Percentiles rank a stretch among this genome's conserved stretches.
Evolutionary conservation across 2,888 invertebrate genomes (phyloP).

Genomic region (Napeogenes inachia): DNA sequence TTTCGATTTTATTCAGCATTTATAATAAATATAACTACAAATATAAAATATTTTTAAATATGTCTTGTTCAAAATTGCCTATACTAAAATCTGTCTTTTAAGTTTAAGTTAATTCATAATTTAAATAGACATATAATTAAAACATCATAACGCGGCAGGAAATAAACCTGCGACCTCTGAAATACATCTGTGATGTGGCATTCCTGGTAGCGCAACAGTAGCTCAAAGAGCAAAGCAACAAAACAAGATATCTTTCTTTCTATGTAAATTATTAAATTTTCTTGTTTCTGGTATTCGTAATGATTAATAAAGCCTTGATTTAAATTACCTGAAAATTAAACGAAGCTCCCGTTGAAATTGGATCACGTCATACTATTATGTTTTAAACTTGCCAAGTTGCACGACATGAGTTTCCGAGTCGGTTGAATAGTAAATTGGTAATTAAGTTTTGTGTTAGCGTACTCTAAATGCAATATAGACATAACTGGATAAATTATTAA

Average conservation of each 20-base stretch:
- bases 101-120: too few species aligned
- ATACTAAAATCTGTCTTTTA: too few species aligned
- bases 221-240: too few species aligned
- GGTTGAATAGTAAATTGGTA: slow-evolving; percentile 17
- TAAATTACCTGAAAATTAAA: slow-evolving; percentile 1
- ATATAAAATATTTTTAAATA: too few species aligned
- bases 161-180: too few species aligned
- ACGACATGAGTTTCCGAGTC: slow-evolving; percentile 12
- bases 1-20: too few species aligned
- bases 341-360: slow-evolving; percentile 8
- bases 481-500: neutral
- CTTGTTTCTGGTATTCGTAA: neutral
- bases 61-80: too few species aligned
- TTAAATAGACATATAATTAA: too few species aligned
- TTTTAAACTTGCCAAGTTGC: slow-evolving; percentile 19
- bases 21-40: too few species aligned
- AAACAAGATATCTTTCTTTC: neutral
- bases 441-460: slow-evolving; percentile 2
- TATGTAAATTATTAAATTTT: neutral
- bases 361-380: slow-evolving; percentile 10
- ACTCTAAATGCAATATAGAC: neutral
- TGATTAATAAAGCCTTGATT: neutral
- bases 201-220: too few species aligned
- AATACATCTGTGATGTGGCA: too few species aligned
- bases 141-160: too few species aligned